phyloP scores from a whole-genome alignment of 2,113 vertebrate genomes.

The Formicarius rufipectus region DNA sequence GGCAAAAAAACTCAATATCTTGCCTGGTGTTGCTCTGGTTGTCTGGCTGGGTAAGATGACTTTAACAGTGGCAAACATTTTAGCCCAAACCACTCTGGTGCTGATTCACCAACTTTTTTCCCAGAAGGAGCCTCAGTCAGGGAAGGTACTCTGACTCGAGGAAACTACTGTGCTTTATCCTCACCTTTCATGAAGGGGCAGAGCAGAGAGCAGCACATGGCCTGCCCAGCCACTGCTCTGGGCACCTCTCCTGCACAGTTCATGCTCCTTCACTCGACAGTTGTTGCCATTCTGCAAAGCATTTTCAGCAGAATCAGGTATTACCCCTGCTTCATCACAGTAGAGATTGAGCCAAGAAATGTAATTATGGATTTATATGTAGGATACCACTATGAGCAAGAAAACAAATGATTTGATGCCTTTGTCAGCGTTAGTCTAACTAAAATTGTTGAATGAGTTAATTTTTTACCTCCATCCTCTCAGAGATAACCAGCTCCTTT shows the following conservation, averaged over 20 bases:
- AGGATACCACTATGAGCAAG: neutral
- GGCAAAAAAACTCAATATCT: neutral
- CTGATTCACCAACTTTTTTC: neutral
- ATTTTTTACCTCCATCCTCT: neutral
- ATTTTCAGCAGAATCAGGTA: neutral
- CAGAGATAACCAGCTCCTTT: neutral
- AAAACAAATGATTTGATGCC: neutral
- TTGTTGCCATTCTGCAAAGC: neutral
- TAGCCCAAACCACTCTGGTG: neutral
- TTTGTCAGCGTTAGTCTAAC: neutral
- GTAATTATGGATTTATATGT: neutral
- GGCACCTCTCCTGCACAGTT: rapidly evolving
- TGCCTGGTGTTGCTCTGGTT: neutral
- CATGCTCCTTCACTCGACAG: neutral
- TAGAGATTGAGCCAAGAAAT: neutral
- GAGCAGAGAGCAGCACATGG: neutral
- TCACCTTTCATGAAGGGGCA: neutral
- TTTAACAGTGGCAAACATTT: neutral
- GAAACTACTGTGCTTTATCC: neutral
- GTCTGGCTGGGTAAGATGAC: neutral
- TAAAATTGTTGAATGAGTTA: neutral
- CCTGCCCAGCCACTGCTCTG: neutral
- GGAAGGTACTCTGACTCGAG: neutral
- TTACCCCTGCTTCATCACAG: neutral
- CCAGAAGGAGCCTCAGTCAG: neutral